Evolutionary conservation across 2,888 invertebrate species (phyloP).

Genomic region (Amblyjoppa proteus): DNA sequence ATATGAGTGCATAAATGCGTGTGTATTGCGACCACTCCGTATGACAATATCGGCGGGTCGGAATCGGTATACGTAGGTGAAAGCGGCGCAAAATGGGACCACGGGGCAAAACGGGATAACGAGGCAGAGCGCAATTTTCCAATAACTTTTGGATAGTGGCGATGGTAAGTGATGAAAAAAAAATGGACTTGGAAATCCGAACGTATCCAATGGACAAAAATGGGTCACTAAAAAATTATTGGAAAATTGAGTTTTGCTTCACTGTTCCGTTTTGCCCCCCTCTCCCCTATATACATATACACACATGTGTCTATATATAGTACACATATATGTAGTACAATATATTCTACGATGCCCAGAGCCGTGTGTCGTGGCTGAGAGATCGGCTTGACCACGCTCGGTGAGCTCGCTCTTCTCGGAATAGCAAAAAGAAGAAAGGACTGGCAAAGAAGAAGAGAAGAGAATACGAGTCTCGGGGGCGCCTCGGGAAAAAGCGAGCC

Average conservation of each 20-base stretch:
- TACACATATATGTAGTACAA: slow-evolving; percentile 24
- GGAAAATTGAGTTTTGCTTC: too few relatives aligned
- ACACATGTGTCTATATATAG: neutral
- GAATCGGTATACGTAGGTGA: neutral
- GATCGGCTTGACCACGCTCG: slow-evolving; percentile 66
- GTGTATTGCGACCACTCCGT: too few relatives aligned
- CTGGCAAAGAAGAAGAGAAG: slow-evolving; percentile 35
- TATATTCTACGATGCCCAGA: slow-evolving; percentile 39
- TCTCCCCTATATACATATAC: too few relatives aligned
- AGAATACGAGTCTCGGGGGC: slow-evolving; percentile 59
- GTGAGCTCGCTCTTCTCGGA: slow-evolving; percentile 68
- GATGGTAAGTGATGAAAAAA: too few relatives aligned
- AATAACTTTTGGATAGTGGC: too few relatives aligned
- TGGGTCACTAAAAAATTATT: too few relatives aligned
- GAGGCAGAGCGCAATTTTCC: too few relatives aligned
- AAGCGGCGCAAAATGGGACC: neutral
- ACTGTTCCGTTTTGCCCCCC: too few relatives aligned
- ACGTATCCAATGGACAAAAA: too few relatives aligned
- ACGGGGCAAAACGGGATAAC: neutral
- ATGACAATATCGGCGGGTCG: too few relatives aligned
- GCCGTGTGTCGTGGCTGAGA: slow-evolving; percentile 21
- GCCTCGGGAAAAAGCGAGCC: slow-evolving; percentile 65
- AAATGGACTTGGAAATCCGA: too few relatives aligned
- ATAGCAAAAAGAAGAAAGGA: slow-evolving; percentile 66
- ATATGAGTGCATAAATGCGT: too few relatives aligned